phyloP scores from a whole-genome alignment of 2,888 invertebrate species.

The Plagiodera versicolora region DNA sequence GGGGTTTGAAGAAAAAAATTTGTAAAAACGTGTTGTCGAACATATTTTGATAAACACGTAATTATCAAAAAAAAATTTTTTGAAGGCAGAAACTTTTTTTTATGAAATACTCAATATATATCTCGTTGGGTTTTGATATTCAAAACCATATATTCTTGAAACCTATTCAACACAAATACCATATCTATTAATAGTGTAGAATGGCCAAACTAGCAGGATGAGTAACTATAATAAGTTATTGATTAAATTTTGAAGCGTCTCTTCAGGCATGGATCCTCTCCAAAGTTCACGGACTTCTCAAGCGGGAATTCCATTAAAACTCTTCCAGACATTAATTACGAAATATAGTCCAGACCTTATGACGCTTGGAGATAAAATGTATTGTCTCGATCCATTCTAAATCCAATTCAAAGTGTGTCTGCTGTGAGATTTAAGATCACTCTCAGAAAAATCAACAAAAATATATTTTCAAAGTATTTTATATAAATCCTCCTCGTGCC shows the following conservation, averaged over 20 bases:
- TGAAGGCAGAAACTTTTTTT: too few relatives aligned
- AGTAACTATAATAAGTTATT: constrained; percentile 14
- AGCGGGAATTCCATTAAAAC: constrained; percentile 21
- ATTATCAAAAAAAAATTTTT: too few relatives aligned
- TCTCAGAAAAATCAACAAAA: too few relatives aligned
- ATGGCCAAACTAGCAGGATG: not conserved
- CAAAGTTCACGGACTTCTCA: constrained; percentile 35
- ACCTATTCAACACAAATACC: too few relatives aligned
- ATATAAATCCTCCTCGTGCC: too few relatives aligned
- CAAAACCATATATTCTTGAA: too few relatives aligned
- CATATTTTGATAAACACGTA: too few relatives aligned
- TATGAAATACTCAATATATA: too few relatives aligned
- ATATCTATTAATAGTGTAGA: constrained; percentile 14
- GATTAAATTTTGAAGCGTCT: constrained; percentile 19
- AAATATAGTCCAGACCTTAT: not conserved
- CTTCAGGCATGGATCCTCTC: constrained; percentile 29
- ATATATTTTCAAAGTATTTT: too few relatives aligned
- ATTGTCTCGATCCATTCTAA: not conserved
- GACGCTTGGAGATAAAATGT: not conserved
- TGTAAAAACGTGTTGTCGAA: too few relatives aligned
- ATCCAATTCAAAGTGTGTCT: not conserved
- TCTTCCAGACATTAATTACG: not conserved
- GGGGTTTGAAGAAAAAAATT: too few relatives aligned
- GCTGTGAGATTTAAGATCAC: not conserved
- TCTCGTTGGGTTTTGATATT: too few relatives aligned